Conservation (phyloP, 2,888 invertebrate species). For the Tachystola acroxantha region DNA sequence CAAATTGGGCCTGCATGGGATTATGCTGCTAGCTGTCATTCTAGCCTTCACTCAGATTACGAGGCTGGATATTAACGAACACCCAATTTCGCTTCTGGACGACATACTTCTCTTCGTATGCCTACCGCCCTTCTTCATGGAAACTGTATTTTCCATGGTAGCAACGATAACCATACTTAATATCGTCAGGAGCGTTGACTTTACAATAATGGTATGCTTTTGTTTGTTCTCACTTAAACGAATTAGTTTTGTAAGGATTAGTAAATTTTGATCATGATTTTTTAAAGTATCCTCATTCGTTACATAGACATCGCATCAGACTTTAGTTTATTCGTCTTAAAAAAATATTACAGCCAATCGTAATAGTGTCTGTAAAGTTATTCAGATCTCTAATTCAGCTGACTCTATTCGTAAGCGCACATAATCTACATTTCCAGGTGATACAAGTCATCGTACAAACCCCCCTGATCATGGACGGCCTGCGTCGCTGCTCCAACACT, state of each 20-base stretch:
- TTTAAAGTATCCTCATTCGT: neutral
- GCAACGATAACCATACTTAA: constrained; percentile 79
- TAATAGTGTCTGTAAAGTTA: too few species aligned
- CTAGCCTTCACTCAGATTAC: constrained; percentile 81
- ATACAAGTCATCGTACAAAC: constrained; percentile 86
- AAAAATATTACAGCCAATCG: too few species aligned
- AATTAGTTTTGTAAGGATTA: neutral
- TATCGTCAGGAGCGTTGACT: constrained; percentile 69
- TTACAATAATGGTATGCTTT: constrained; percentile 76
- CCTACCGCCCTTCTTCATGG: constrained; percentile 84
- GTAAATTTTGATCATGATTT: neutral
- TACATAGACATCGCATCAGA: neutral
- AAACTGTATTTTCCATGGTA: constrained; percentile 82
- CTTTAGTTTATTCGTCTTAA: too few species aligned
- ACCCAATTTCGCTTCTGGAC: constrained; percentile 81
- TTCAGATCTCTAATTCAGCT: too few species aligned
- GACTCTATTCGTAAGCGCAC: too few species aligned
- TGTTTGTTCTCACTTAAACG: too few species aligned
- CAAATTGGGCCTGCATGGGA: constrained; percentile 70
- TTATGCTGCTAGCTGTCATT: constrained; percentile 78
- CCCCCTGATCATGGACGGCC: constrained; percentile 83
- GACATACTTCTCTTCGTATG: constrained; percentile 84
- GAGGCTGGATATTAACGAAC: constrained; percentile 81
- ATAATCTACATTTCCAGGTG: too few species aligned
- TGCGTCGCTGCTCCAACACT: constrained; percentile 85